Percentiles rank a stretch among this genome's conserved stretches.
These are phyloP conservation scores for Lissonota sp. DNA, from an alignment of 2,888 invertebrate species.

Conservation along the genomic window DNA sequence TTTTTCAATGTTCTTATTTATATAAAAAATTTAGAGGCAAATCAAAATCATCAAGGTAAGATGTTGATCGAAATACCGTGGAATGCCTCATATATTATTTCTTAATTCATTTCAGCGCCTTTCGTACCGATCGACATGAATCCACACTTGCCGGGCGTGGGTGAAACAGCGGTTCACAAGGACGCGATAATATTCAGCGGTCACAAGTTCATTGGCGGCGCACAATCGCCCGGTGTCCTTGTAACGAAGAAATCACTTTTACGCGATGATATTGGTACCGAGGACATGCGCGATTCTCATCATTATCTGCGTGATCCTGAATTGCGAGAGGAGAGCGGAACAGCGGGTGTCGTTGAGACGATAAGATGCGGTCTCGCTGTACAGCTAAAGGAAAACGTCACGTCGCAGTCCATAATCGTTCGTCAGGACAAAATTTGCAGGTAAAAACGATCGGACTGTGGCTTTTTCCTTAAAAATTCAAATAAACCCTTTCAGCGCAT, in stretches of 20 bases:
- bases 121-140: constrained; percentile 94
- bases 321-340: constrained; percentile 90
- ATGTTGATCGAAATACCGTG: too few species aligned
- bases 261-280: constrained; percentile 80
- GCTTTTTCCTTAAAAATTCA: too few species aligned
- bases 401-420: constrained; percentile 89
- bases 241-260: constrained; percentile 86
- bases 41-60: too few species aligned
- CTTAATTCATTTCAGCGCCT: constrained; percentile 85
- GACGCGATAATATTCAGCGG: constrained; percentile 96
- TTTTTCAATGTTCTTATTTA: too few species aligned
- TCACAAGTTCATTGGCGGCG: constrained; percentile 96
- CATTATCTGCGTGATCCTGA: constrained; percentile 85
- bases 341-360: constrained; percentile 91
- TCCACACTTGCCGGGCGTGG: constrained; percentile 89
- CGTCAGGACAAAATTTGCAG: constrained; percentile 90
- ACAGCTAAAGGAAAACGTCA: constrained; percentile 93
- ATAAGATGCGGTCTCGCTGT: constrained; percentile 94
- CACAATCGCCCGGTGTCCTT: constrained; percentile 91
- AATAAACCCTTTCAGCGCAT: too few species aligned
- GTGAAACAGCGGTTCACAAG: constrained; percentile 90
- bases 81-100: too few species aligned
- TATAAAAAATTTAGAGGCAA: too few species aligned
- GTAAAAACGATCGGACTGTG: too few species aligned
- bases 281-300: constrained; percentile 82